Conservation (phyloP, 1,140 invertebrate species). For the Cyphomyrmex costatus region DNA sequence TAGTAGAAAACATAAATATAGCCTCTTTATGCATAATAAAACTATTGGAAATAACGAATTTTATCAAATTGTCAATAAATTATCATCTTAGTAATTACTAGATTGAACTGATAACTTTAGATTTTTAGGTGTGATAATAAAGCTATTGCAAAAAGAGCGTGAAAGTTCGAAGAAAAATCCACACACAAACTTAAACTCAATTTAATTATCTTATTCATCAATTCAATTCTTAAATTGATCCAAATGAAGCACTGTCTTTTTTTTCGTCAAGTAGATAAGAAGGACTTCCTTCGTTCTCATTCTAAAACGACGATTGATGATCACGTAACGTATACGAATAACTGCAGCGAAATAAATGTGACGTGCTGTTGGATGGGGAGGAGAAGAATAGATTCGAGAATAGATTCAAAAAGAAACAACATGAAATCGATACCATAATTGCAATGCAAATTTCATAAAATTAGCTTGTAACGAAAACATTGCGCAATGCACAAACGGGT, state of each 20-base stretch:
- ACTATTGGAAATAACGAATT: too few species aligned
- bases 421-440: not conserved
- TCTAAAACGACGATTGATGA: conserved; percentile 44
- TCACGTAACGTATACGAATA: conserved; percentile 21
- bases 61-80: too few species aligned
- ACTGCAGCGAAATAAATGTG: not conserved
- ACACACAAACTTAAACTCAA: not conserved
- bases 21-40: too few species aligned
- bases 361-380: not conserved
- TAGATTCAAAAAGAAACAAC: not conserved
- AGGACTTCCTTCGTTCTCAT: not conserved
- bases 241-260: not conserved
- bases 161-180: not conserved
- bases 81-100: too few species aligned
- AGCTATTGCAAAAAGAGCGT: not conserved
- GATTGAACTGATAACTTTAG: too few species aligned
- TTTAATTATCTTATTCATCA: conserved; percentile 14
- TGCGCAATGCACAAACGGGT: not conserved
- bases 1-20: too few species aligned
- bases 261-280: conserved; percentile 5
- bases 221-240: not conserved
- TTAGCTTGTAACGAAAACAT: not conserved
- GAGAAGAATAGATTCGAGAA: not conserved
- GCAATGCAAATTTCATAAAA: conserved; percentile 29
- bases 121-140: not conserved